Evolutionary conservation across 1,140 invertebrate genomes (phyloP), one percentile per base, ranked within the genome.

Genomic region (Doryteuthis pealeii): DNA sequence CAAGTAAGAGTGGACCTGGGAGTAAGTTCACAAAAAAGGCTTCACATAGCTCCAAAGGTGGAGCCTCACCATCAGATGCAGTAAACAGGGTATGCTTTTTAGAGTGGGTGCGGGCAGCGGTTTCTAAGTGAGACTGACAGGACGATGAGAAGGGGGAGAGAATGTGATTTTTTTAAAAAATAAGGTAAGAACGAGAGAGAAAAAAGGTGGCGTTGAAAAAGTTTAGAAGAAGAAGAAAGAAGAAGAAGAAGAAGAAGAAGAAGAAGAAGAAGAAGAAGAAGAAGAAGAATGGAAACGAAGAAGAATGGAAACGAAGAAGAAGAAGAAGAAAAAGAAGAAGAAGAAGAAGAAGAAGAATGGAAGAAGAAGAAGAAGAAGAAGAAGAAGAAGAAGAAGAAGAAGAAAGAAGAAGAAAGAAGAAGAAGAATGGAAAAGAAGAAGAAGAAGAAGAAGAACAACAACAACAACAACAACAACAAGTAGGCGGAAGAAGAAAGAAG

Each of bases 241-340:
- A 49, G 30, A 30, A 49, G 40, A 6, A 49, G 58, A 49, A 10
- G 71, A 72, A 49, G 30, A 49, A 72, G 71, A 54, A 49, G 58
- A 49, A 54, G 71, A 72, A 49, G 30, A 49, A 72, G 71, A 54
- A 49, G 58, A 49, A 54, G 71, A 72, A 49, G 30, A 26, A 72
- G 71, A 54, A 49, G 58, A 49, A 54, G 35, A 72, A 49, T 28
- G 35, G 58, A 49, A 54, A 49, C 45, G 71, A 54, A 49, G 58
- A 49, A 54, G 35, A 72, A 49, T 28, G 71, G 58, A 49, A 54
- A 49, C 45, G 71, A 54, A n/a, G n/a, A n/a, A n/a, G n/a, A n/a
- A n/a, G n/a, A n/a, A n/a, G n/a, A n/a, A n/a, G n/a, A n/a, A n/a
- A n/a, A n/a, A n/a, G n/a, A n/a, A n/a, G n/a, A n/a, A n/a, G n/a